Conservation (phyloP, 92 coral and sea anemone species). For the Zoanthus sociatus region DNA sequence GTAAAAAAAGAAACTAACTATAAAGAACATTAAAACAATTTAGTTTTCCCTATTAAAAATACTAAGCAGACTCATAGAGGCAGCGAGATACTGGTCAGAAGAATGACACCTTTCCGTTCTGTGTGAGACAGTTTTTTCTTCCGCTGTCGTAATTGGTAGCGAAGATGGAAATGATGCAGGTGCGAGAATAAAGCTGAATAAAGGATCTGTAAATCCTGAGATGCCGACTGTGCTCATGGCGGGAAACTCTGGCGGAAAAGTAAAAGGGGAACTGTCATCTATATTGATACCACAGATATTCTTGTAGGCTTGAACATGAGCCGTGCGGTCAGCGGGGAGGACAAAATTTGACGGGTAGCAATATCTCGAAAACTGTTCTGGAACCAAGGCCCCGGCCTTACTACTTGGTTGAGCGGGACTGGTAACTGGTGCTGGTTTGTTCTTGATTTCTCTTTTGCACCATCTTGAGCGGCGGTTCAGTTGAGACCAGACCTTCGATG, state of each 20-base stretch:
- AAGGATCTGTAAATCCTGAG: conserved; percentile 4
- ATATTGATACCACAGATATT: background rate
- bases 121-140: conserved; percentile 34
- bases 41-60: conserved; percentile 69
- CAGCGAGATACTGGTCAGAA: conserved; percentile 70
- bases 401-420: background rate
- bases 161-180: background rate
- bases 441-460: conserved; percentile 79
- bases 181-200: background rate
- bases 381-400: background rate
- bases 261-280: background rate
- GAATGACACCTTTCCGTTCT: conserved; percentile 48
- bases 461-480: conserved; percentile 81
- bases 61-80: conserved; percentile 56
- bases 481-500: conserved; percentile 82
- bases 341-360: background rate
- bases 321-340: background rate
- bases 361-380: background rate
- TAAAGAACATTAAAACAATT: too few relatives aligned
- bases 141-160: background rate
- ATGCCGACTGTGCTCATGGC: conserved; percentile 7
- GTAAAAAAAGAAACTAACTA: too few relatives aligned
- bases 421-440: conserved; percentile 72
- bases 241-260: background rate
- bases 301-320: background rate